Evolutionary conservation across 2,797 vertebrate species (phyloP).

Genomic region (Tokudaia muenninki): DNA sequence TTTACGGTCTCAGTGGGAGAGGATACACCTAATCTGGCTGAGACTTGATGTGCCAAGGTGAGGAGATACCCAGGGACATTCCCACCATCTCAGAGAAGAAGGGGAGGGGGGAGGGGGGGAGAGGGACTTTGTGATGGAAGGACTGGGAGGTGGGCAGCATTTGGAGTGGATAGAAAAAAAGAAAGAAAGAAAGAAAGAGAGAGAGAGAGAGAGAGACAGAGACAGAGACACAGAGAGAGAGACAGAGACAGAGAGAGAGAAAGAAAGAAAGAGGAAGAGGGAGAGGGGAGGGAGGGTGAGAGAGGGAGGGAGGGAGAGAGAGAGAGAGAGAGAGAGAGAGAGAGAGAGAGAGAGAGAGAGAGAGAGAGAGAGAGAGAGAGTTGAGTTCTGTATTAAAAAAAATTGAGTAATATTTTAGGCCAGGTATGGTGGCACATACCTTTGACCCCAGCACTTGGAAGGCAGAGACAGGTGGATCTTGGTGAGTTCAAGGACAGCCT

Average conservation of each 20-base stretch:
- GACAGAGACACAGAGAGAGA: no score
- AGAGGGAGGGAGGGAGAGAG: no score
- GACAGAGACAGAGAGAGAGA: no score
- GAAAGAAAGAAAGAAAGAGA: no score
- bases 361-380: no score
- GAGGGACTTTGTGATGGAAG: neutral
- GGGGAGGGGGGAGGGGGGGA: no score
- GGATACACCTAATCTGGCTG: neutral
- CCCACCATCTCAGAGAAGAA: neutral
- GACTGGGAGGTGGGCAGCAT: neutral
- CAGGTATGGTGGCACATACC: neutral
- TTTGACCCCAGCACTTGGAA: neutral
- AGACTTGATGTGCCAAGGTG: neutral
- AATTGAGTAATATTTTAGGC: constrained; percentile 8
- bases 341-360: no score
- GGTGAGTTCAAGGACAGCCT: neutral
- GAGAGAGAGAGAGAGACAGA: no score
- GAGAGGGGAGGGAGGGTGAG: no score
- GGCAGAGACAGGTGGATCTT: neutral
- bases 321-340: no score
- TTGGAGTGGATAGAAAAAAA: neutral
- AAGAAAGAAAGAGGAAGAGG: no score
- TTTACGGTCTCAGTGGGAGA: neutral
- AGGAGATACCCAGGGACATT: neutral
- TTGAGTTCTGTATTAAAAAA: neutral